A percentile compares a stretch with the other conserved stretches of the same genome.
phyloP scores from a whole-genome alignment of 1,140 invertebrate species.

The Doryteuthis pealeii region DNA sequence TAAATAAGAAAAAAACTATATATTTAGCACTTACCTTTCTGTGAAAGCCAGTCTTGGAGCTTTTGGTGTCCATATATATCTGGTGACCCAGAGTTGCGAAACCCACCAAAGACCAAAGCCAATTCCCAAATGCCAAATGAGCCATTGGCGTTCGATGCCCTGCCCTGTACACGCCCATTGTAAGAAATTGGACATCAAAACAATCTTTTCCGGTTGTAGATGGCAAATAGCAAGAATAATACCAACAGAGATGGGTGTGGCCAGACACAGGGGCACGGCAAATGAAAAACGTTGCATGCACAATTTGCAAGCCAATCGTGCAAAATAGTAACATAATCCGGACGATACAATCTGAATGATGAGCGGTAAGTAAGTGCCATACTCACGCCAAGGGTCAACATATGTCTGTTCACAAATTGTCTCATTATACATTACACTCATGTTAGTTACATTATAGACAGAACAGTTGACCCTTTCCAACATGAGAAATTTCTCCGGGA shows the following conservation, averaged over 20 bases:
- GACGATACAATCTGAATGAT: constrained; percentile 39
- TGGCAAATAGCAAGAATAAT: constrained; percentile 35
- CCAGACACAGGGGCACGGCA: constrained; percentile 43
- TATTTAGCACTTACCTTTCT: constrained; percentile 73
- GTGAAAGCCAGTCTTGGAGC: constrained; percentile 94
- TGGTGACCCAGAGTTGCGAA: constrained; percentile 92
- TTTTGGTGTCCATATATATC: constrained; percentile 97
- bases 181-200: constrained; percentile 29
- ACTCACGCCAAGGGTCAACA: constrained; percentile 30
- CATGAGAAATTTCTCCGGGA: constrained; percentile 20
- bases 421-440: constrained; percentile 19
- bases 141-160: constrained; percentile 27
- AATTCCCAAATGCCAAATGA: constrained; percentile 56
- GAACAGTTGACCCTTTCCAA: constrained; percentile 26
- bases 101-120: constrained; percentile 78
- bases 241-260: constrained; percentile 43
- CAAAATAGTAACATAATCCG: constrained; percentile 46
- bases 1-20: no score
- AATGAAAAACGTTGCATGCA: constrained; percentile 54
- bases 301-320: constrained; percentile 47
- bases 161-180: constrained; percentile 33
- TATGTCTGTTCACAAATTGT: constrained; percentile 30
- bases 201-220: constrained; percentile 23
- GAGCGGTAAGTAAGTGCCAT: constrained; percentile 33
- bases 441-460: constrained; percentile 19